Conservation (phyloP, 2,113 vertebrate species). For the Corydoras maculifer region DNA sequence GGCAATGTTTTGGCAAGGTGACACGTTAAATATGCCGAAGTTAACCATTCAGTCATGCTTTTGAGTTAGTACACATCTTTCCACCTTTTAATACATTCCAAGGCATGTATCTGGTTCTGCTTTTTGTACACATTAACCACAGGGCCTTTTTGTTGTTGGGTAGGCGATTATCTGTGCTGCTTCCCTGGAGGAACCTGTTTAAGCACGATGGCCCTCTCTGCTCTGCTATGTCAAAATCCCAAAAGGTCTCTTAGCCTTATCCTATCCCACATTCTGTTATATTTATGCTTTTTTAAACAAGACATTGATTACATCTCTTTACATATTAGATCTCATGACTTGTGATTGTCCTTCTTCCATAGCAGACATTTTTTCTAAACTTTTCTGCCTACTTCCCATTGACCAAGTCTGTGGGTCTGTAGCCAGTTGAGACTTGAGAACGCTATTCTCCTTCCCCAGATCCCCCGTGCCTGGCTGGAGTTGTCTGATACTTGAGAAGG, state of each 20-base stretch:
- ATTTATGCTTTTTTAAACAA: neutral
- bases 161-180: constrained; percentile 24
- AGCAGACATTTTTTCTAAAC: constrained; percentile 48
- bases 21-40: constrained; percentile 6
- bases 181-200: constrained; percentile 18
- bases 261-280: neutral
- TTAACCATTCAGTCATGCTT: constrained; percentile 13
- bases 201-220: neutral
- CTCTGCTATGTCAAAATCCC: too few relatives aligned
- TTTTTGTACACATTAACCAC: neutral
- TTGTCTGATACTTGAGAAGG: constrained; percentile 72
- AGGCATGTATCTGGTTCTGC: neutral
- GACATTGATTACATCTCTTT: neutral
- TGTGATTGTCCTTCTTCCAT: constrained; percentile 5
- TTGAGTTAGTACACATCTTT: neutral
- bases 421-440: constrained; percentile 61
- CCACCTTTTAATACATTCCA: neutral
- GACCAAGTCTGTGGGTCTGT: constrained; percentile 49
- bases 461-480: constrained; percentile 72
- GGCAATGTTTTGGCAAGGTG: neutral
- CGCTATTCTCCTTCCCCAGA: constrained; percentile 46
- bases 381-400: constrained; percentile 45
- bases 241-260: neutral
- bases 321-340: neutral
- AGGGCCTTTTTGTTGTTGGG: neutral